Conservation (phyloP, 2,113 vertebrate genomes). For the Cyanoramphus novaezelandiae region DNA sequence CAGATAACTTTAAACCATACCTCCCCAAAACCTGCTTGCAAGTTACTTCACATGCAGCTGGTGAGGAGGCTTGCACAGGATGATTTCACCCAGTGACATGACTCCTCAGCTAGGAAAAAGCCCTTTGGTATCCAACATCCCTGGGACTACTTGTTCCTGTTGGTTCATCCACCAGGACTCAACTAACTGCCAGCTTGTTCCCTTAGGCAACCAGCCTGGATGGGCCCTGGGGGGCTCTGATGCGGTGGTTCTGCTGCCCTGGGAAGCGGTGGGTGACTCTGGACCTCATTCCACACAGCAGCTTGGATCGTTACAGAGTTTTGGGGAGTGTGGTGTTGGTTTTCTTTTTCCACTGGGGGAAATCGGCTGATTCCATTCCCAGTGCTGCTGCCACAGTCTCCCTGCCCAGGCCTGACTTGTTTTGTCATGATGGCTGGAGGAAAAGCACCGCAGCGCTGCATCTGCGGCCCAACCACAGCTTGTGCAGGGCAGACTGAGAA, state of each 20-base stretch:
- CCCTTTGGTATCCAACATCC: neutral
- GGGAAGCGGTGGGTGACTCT: neutral
- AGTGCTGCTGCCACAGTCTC: neutral
- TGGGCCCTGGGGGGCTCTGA: neutral
- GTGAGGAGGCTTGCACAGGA: neutral
- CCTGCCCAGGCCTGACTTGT: neutral
- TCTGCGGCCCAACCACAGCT: neutral
- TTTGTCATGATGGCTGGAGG: rapidly evolving
- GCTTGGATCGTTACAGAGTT: rapidly evolving
- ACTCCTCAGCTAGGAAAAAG: neutral
- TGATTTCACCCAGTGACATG: neutral
- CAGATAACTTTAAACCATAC: neutral
- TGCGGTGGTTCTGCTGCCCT: rapidly evolving
- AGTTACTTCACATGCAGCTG: neutral
- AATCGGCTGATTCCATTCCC: neutral
- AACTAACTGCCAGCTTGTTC: neutral
- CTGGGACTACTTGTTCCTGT: neutral
- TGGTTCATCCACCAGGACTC: rapidly evolving
- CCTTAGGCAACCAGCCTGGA: neutral
- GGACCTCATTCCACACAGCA: neutral
- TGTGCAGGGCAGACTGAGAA: rapidly evolving
- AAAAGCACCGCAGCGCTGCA: neutral
- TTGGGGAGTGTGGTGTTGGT: no score
- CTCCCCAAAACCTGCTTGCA: neutral
- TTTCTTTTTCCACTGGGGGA: neutral